Base-by-base conservation (phyloP, 2,888 invertebrate genomes). In the Encarsia formosa region DNA sequence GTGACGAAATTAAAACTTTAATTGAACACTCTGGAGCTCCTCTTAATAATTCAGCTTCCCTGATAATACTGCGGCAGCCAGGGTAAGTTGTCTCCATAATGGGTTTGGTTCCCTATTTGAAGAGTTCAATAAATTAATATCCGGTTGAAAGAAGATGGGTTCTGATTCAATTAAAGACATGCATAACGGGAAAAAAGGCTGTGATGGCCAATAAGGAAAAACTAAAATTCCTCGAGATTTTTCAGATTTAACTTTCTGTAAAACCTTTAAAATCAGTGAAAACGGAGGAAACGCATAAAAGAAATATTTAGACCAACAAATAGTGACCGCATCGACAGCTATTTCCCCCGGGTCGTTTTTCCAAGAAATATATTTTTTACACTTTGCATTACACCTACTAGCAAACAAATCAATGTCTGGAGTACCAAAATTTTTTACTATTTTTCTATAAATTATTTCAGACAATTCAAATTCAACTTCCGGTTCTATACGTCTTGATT, bases 251-350 rank as follows among this genome's bases (percentile, higher is more conserved):
- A 59, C 50, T 49, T 56, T 58, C 34, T 29, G 29, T 2, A 58
- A 24, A 6, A 20, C 34, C 29, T n/a, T 39, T 19, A 42, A 24
- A 24, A 54, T 44, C 3, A 54, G 13, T 2, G 49, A 22, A 6
- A 56, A 58, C 4, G 58, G 54, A 31, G 58, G 54, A 31, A 58
- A 54, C 0, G 56, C 56, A 9, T 60, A 57, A 29, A 58, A 59
- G 5, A 20, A 29, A 11, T 38, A 18, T 11, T 44, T 8, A 32
- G 8, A 46, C 54, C 58, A 59, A n/a, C 16, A 8, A 1, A 54
- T 22, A 1, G 59, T 59, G 31, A 61, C 54, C 1, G 55, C 55
- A 26, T 58, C 56, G n/a, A 57, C 43, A 2, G 13, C 20, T 2
- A 11, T 38, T 11, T 48, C 48, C 9, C 50, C 56, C 8, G 54